These are phyloP conservation scores for Panzeria rudis DNA, from an alignment of 2,888 invertebrate species.

Conservation along the genomic window DNA sequence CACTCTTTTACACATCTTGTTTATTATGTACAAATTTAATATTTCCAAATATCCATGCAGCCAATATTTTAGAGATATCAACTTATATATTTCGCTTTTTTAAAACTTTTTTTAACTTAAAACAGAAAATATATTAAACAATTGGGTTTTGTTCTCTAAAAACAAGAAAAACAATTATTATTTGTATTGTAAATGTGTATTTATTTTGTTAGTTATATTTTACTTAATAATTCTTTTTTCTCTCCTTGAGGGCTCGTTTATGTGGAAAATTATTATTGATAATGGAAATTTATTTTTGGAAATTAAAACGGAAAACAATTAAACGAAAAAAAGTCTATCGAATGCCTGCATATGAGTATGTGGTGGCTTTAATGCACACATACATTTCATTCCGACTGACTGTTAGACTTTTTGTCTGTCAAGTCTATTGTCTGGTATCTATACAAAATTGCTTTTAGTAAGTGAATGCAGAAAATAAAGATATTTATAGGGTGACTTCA, in stretches of 20 bases:
- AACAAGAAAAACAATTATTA: neutral
- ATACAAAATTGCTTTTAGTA: neutral
- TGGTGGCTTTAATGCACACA: neutral
- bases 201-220: neutral
- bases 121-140: neutral
- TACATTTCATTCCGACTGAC: neutral
- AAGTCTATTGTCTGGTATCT: neutral
- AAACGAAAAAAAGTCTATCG: slow-evolving; percentile 1
- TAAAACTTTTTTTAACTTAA: slow-evolving; percentile 9
- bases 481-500: neutral
- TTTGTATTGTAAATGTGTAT: neutral
- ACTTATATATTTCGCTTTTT: slow-evolving; percentile 56
- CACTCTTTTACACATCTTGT: slow-evolving; percentile 53
- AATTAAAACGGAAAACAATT: slow-evolving; percentile 18
- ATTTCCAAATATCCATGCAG: slow-evolving; percentile 45
- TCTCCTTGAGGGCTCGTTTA: slow-evolving; percentile 35
- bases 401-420: slow-evolving; percentile 24
- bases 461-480: neutral
- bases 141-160: neutral
- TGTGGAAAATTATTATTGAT: slow-evolving; percentile 55
- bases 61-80: neutral
- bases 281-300: slow-evolving; percentile 55
- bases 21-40: slow-evolving; percentile 21
- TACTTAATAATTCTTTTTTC: slow-evolving; percentile 20
- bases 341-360: neutral